Conservation (phyloP, 2,797 vertebrate genomes). For the Poeciliopsis gracilis region DNA sequence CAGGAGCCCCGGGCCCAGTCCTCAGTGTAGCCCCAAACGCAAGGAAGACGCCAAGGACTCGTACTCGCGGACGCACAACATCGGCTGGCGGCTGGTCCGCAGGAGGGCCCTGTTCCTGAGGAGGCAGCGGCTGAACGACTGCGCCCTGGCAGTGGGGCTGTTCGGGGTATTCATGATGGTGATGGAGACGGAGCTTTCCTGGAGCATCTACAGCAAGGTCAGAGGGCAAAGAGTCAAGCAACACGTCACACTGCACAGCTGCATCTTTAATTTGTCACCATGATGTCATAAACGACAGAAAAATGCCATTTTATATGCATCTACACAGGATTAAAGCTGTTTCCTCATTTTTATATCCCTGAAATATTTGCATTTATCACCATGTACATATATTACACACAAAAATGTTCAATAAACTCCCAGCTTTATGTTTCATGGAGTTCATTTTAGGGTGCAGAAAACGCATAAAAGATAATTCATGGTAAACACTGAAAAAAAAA, state of each 20-base stretch:
- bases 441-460: neutral
- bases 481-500: neutral
- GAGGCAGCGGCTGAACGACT: constrained; percentile 90
- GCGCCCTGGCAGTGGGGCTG: constrained; percentile 89
- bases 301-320: neutral
- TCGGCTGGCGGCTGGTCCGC: constrained; percentile 87
- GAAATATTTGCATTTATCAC: neutral
- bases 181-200: constrained; percentile 94
- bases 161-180: constrained; percentile 93
- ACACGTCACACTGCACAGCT: neutral
- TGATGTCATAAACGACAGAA: no score
- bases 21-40: constrained; percentile 41
- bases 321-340: neutral
- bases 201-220: constrained; percentile 95
- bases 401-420: neutral
- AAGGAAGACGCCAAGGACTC: constrained; percentile 42
- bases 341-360: neutral
- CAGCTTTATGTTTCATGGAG: neutral
- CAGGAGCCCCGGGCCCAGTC: constrained; percentile 4
- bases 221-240: constrained; percentile 27
- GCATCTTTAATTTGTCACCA: neutral
- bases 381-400: neutral
- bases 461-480: neutral
- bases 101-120: constrained; percentile 89
- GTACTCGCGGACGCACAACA: constrained; percentile 87